Percentiles rank a stretch among this genome's conserved stretches.
Conservation (phyloP, 2,888 invertebrate species). For the Caenorhabditis becei region DNA sequence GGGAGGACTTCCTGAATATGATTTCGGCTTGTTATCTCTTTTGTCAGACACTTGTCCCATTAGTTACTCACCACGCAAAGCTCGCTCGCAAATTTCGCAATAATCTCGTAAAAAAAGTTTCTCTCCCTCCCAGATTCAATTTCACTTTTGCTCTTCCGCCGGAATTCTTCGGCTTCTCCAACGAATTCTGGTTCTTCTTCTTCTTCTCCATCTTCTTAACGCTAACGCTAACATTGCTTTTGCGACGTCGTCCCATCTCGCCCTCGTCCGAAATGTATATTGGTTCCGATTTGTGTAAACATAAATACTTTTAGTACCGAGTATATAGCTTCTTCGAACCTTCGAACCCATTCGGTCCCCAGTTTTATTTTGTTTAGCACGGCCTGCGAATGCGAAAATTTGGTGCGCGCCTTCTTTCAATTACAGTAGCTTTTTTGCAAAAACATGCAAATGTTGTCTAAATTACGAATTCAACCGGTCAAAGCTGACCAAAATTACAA, state of each 20-base stretch:
- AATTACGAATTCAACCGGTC: neutral
- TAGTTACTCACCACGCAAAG: constrained; percentile 30
- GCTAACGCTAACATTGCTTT: no score
- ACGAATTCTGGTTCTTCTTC: constrained; percentile 9
- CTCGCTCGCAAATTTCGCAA: neutral
- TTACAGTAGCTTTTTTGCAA: no score
- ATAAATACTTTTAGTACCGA: constrained; percentile 49
- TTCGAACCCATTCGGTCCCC: constrained; percentile 21
- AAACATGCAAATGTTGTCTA: neutral
- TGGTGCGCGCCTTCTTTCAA: no score
- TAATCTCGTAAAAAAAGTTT: neutral
- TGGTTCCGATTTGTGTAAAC: constrained; percentile 63
- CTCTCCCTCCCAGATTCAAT: constrained; percentile 29
- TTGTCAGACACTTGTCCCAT: constrained; percentile 26
- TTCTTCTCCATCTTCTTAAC: neutral
- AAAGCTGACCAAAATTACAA: neutral
- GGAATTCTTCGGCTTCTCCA: constrained; percentile 32
- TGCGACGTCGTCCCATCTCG: no score
- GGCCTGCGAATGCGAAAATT: neutral
- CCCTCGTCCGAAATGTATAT: constrained; percentile 45
- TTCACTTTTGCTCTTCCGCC: constrained; percentile 23
- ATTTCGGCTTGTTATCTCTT: constrained; percentile 58
- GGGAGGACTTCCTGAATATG: constrained; percentile 53
- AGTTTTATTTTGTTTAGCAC: neutral
- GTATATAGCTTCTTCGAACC: constrained; percentile 2